Conservation (phyloP, 2,797 vertebrate genomes). For the Gouania willdenowi region DNA sequence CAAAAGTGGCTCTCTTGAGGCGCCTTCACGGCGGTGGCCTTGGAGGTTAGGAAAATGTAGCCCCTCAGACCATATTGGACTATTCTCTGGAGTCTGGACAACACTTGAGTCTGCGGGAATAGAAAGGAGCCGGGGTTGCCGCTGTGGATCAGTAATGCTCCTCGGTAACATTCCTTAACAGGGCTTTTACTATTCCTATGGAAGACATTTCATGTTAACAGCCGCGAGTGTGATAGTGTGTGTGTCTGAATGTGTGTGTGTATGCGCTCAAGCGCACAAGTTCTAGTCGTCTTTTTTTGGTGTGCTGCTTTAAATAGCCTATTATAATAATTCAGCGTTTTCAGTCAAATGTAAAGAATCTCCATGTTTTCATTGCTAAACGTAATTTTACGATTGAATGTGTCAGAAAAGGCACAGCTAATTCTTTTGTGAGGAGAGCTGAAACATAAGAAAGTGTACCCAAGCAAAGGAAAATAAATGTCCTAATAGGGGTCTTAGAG, state of each 20-base stretch:
- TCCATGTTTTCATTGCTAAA: background rate
- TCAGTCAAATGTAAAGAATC: background rate
- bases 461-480: slow-evolving; percentile 49
- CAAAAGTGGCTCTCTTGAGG: slow-evolving; percentile 78
- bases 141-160: slow-evolving; percentile 53
- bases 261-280: no score
- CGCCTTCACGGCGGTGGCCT: slow-evolving; percentile 75
- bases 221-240: slow-evolving; percentile 20
- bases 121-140: slow-evolving; percentile 62
- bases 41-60: slow-evolving; percentile 79
- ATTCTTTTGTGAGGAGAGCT: slow-evolving; percentile 8
- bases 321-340: background rate
- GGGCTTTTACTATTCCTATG: slow-evolving; percentile 61
- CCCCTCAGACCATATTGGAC: slow-evolving; percentile 64
- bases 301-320: no score
- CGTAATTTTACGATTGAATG: slow-evolving; percentile 1
- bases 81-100: slow-evolving; percentile 68
- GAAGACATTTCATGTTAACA: slow-evolving; percentile 61
- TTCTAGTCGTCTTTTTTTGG: slow-evolving; percentile 4
- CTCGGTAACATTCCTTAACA: slow-evolving; percentile 68
- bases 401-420: slow-evolving; percentile 9
- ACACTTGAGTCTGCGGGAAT: slow-evolving; percentile 65
- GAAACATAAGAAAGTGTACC: slow-evolving; percentile 40
- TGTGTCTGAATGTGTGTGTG: slow-evolving; percentile 13
- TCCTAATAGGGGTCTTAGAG: slow-evolving; percentile 36